Evolutionary conservation across 2,797 vertebrate genomes (phyloP).

Genomic region (Kryptopterus vitreolus): DNA sequence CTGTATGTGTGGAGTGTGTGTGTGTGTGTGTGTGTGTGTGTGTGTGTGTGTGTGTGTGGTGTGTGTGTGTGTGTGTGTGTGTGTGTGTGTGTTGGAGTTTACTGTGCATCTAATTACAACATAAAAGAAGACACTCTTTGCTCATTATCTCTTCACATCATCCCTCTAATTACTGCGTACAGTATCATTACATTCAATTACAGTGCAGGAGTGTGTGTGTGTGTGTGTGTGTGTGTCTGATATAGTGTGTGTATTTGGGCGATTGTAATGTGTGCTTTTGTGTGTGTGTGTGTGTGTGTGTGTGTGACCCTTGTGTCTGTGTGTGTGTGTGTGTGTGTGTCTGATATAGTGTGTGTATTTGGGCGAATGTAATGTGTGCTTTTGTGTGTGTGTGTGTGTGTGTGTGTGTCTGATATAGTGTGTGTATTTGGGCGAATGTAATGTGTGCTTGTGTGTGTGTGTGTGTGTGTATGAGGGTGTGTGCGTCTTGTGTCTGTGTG

Average conservation of each 20-base stretch:
- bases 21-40: too few species aligned
- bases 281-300: conserved; percentile 5
- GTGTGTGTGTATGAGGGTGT: background rate
- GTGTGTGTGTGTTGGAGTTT: background rate
- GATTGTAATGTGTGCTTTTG: background rate
- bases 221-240: background rate
- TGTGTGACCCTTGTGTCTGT: too few species aligned
- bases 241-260: too few species aligned
- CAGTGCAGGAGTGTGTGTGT: background rate
- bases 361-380: too few species aligned
- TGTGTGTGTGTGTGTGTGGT: background rate
- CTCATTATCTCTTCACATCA: background rate
- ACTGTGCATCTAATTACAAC: background rate
- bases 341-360: too few species aligned
- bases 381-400: background rate
- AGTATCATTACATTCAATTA: conserved; percentile 2
- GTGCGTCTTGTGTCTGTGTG: too few species aligned
- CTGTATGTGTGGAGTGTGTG: too few species aligned
- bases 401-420: too few species aligned
- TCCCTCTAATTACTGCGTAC: background rate
- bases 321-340: too few species aligned
- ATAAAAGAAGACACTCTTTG: background rate
- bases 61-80: background rate
- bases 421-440: too few species aligned
- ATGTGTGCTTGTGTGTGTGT: conserved; percentile 1